Evolutionary conservation across 2,888 invertebrate species (phyloP).

Genomic region (Endomychus coccineus): DNA sequence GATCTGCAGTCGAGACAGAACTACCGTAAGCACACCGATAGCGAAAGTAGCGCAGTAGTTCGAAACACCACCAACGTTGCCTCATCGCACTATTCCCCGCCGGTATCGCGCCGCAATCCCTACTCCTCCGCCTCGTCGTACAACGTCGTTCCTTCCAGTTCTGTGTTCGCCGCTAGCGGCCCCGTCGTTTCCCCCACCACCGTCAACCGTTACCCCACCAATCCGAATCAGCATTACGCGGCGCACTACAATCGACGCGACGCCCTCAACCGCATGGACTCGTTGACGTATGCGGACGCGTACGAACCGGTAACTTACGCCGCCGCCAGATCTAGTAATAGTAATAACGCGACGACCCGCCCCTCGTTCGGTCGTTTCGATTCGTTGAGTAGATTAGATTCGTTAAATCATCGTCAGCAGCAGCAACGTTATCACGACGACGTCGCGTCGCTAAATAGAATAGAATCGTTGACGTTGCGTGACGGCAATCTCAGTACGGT

Average conservation of each 20-base stretch:
- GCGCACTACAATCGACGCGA: constrained; percentile 26
- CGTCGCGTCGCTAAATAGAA: constrained; percentile 46
- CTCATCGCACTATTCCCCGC: constrained; percentile 44
- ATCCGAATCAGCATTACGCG: too few species aligned
- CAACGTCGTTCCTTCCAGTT: too few species aligned
- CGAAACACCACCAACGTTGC: constrained; percentile 34
- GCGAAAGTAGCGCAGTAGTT: constrained; percentile 32
- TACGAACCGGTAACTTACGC: constrained; percentile 5
- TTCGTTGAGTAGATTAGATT: constrained; percentile 47
- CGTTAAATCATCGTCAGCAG: constrained; percentile 44
- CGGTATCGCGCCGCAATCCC: constrained; percentile 36
- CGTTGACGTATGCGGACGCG: constrained; percentile 25
- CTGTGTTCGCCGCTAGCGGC: constrained; percentile 12
- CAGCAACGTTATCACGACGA: too few species aligned
- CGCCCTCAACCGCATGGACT: constrained; percentile 30
- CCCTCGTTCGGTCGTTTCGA: constrained; percentile 38
- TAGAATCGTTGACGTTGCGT: constrained; percentile 50
- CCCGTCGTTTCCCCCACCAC: constrained; percentile 6
- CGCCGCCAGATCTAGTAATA: constrained; percentile 4
- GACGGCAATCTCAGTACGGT: constrained; percentile 36
- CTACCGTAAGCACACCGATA: constrained; percentile 34
- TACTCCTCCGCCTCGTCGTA: constrained; percentile 40
- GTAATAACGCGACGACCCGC: constrained; percentile 1
- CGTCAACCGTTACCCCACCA: too few species aligned
- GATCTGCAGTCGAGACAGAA: constrained; percentile 48